Base-by-base conservation (phyloP, 1,140 invertebrate genomes). In the Drosophila kanapiae region DNA sequence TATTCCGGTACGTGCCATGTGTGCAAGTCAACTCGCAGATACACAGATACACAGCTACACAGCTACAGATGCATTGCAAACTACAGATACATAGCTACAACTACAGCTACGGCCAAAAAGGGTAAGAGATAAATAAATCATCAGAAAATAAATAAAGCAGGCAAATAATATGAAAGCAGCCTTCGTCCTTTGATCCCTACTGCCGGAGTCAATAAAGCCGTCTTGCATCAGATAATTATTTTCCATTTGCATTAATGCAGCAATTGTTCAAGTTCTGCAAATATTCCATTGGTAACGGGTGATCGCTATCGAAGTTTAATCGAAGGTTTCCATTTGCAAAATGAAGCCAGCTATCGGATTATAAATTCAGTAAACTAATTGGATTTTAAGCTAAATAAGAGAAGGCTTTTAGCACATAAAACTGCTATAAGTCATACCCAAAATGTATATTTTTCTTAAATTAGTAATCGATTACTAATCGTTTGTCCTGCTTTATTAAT, bases 1-100 rank as follows among this genome's bases (percentile, higher is more conserved):
- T 84, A 79, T 86, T 82, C 75, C 70, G 71, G 78, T 86, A 82
- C 79, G 78, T 84, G 82, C 69, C 82, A 85, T 86, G 65, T 83
- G 76, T 79, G 75, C 63, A 88, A 88, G 77, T 87, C 72, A 71
- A 59, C 75, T 78, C 70, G 33, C 40, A 38, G 27, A 71, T 43
- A 58, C 54, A 57, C 23, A n/a, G 35, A n/a, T 40, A 14, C 38
- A 45, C 3, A 16, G 45, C 33, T 61, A 37, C 45, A 33, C 45
- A 33, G 29, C 43, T 45, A 43, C 40, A 57, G 14, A 48, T 31
- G n/a, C 37, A 51, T 16, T 10, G 18, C 37, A 1, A 23, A 23
- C 23, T 16, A 37, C 18, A 35, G 16, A 27, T 18, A 14, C 13
- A 49, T 49, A 51, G 35, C 3, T 48, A 40, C 38, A 16, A 11